Percentiles rank a stretch among this genome's conserved stretches.
phyloP scores from a whole-genome alignment of 2,113 vertebrate species.

The Salvator merianae region DNA sequence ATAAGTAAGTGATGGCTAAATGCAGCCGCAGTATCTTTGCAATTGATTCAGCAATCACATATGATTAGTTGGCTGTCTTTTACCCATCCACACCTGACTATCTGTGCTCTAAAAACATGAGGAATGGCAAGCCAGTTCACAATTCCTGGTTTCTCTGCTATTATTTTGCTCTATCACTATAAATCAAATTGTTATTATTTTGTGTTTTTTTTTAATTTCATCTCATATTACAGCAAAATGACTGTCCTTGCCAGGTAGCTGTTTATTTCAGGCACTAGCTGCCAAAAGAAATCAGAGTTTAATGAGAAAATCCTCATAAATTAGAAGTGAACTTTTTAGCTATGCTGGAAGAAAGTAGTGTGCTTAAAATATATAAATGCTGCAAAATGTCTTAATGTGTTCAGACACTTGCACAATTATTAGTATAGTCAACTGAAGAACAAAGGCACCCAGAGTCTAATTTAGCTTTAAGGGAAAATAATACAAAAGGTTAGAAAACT shows the following conservation, averaged over 20 bases:
- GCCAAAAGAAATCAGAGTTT: constrained; percentile 63
- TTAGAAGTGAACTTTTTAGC: constrained; percentile 46
- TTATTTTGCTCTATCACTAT: not conserved
- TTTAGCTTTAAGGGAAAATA: constrained; percentile 60
- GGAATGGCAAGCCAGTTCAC: not conserved
- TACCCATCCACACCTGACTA: not conserved
- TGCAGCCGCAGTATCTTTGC: too few relatives aligned
- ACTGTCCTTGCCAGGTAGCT: constrained; percentile 66
- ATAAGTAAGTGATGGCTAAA: too few relatives aligned
- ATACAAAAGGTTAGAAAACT: constrained; percentile 51
- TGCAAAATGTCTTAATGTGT: constrained; percentile 65
- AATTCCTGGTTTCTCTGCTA: not conserved
- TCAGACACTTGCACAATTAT: constrained; percentile 55
- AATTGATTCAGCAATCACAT: not conserved
- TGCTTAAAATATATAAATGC: constrained; percentile 58
- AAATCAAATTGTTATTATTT: not conserved
- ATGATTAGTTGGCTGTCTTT: not conserved
- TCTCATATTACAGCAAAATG: not conserved
- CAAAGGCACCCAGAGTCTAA: constrained; percentile 51
- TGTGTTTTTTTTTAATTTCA: not conserved
- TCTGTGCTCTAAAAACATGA: not conserved
- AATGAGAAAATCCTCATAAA: constrained; percentile 60
- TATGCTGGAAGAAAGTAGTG: constrained; percentile 34
- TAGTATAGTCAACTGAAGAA: constrained; percentile 50
- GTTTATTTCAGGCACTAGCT: constrained; percentile 61